Conservation (phyloP, 2,113 vertebrate species). For the Hylia prasina region DNA sequence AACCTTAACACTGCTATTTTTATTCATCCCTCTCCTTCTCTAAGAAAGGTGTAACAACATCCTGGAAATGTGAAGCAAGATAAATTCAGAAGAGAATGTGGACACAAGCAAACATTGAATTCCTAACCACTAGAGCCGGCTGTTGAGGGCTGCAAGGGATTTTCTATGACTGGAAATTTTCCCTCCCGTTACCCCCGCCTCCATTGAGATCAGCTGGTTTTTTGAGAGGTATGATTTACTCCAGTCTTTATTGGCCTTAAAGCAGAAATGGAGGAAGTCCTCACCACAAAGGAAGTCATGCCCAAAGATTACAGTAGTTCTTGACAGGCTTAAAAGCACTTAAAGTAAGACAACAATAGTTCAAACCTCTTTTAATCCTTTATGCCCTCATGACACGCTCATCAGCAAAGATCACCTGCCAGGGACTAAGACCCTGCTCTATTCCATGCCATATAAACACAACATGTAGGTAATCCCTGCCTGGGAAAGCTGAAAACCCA, state of each 20-base stretch:
- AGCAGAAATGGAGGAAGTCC: not conserved
- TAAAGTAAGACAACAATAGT: slow-evolving; percentile 3
- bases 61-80: not conserved
- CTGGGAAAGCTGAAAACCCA: slow-evolving; percentile 23
- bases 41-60: not conserved
- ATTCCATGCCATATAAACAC: not conserved
- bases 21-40: not conserved
- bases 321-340: slow-evolving; percentile 26
- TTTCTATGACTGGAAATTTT: not conserved
- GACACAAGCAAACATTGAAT: not conserved
- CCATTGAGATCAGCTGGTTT: not conserved
- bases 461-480: slow-evolving; percentile 1
- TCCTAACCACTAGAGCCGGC: not conserved
- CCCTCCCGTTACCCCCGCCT: not conserved
- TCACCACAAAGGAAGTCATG: not conserved
- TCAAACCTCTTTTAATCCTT: slow-evolving; percentile 20
- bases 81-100: not conserved
- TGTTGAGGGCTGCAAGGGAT: not conserved
- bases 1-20: not conserved
- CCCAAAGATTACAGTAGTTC: slow-evolving; percentile 3
- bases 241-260: not conserved
- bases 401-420: slow-evolving; percentile 11
- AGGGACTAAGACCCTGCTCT: slow-evolving; percentile 17
- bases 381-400: not conserved
- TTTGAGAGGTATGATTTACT: not conserved